A percentile compares a stretch with the other conserved stretches of the same genome.
Conservation (phyloP, 1,140 invertebrate species). For the Conus betulinus region DNA sequence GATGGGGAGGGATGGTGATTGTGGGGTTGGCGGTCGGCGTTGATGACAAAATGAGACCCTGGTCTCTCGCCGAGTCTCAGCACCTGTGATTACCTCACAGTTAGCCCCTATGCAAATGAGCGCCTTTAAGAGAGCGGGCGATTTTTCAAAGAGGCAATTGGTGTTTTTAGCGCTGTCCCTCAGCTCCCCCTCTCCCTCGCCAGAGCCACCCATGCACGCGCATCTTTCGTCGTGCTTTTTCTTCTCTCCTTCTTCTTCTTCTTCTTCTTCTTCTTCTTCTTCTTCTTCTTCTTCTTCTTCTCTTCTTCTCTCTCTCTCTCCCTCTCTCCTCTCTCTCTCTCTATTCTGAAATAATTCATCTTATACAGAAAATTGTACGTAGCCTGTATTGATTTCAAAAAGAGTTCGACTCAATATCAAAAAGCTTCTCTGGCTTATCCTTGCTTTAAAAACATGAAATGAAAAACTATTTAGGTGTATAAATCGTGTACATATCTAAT, state of each 20-base stretch:
- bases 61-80: neutral
- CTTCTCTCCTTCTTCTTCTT: neutral
- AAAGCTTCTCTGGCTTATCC: too few species aligned
- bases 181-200: neutral
- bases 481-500: too few species aligned
- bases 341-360: too few species aligned
- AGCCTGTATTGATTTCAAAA: too few species aligned
- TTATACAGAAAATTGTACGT: too few species aligned
- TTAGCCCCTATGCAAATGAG: neutral
- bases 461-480: too few species aligned
- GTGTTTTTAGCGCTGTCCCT: constrained; percentile 16
- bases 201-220: too few species aligned
- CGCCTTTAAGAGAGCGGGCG: neutral
- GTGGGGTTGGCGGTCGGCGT: neutral
- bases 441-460: too few species aligned
- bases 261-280: neutral
- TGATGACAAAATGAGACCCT: constrained; percentile 10
- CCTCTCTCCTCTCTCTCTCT: constrained; percentile 13
- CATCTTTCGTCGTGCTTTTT: neutral
- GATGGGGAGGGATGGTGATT: neutral
- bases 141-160: constrained; percentile 21
- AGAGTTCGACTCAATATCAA: too few species aligned
- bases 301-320: neutral
- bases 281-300: neutral
- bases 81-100: neutral